phyloP scores from a whole-genome alignment of 2,113 vertebrate genomes.

The Psophia crepitans region DNA sequence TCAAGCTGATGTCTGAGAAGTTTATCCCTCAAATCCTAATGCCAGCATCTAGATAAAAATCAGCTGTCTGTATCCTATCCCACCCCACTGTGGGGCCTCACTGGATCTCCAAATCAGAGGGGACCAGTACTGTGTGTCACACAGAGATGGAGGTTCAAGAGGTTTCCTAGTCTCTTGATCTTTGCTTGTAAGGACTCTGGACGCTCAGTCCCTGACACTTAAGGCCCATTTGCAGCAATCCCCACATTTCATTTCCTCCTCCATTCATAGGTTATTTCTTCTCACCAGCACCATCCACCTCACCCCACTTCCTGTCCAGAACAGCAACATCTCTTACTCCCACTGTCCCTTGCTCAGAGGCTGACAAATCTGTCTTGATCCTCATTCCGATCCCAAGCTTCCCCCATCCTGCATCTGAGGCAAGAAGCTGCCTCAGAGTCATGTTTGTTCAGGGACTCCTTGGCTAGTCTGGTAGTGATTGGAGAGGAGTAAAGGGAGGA shows the following conservation, averaged over 20 bases:
- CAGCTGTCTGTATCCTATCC: background rate
- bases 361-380: background rate
- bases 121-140: background rate
- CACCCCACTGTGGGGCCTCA: background rate
- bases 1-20: background rate
- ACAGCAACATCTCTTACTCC: background rate
- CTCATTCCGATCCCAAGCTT: constrained; percentile 1
- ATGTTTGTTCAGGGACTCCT: constrained; percentile 24
- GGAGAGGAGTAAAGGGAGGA: background rate
- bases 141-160: background rate
- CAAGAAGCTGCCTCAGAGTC: background rate
- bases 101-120: background rate
- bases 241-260: background rate
- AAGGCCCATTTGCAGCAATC: background rate
- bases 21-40: background rate
- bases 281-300: background rate
- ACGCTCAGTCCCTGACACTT: background rate
- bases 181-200: background rate
- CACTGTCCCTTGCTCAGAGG: background rate
- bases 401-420: constrained; percentile 6
- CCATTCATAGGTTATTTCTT: background rate
- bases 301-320: background rate
- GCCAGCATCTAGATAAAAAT: constrained; percentile 12
- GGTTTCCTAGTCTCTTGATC: background rate
- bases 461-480: background rate